Conservation (phyloP, 2,113 vertebrate species). For the Otus sunia region DNA sequence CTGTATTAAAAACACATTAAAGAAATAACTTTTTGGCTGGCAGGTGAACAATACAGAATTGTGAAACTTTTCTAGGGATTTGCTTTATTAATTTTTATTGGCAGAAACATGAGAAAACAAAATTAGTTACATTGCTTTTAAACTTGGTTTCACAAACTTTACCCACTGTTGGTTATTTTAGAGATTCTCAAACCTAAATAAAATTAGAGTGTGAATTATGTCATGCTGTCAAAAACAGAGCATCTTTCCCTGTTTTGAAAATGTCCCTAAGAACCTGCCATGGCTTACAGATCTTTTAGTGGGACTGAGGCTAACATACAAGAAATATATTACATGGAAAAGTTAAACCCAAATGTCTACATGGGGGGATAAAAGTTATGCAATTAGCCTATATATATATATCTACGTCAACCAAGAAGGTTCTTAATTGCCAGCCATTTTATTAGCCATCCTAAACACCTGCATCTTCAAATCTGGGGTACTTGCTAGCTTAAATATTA, state of each 20-base stretch:
- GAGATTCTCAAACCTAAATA: constrained; percentile 12
- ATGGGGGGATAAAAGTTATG: neutral
- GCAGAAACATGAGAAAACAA: neutral
- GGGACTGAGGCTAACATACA: neutral
- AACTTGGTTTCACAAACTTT: constrained; percentile 27
- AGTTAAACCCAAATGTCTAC: neutral
- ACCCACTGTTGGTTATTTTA: constrained; percentile 44
- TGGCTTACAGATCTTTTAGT: neutral
- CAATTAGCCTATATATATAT: neutral
- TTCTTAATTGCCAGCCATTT: neutral
- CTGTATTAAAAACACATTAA: neutral
- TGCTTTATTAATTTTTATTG: constrained; percentile 16
- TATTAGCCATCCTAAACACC: neutral
- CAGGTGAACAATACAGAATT: neutral
- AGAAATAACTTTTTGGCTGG: neutral
- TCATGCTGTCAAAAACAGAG: constrained; percentile 29
- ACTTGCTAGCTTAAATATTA: neutral
- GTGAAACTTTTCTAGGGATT: neutral
- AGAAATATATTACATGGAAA: neutral
- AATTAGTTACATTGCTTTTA: neutral
- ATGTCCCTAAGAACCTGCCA: neutral
- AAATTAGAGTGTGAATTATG: constrained; percentile 56
- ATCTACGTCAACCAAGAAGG: neutral
- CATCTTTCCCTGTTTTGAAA: constrained; percentile 25
- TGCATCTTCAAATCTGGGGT: neutral